phyloP scores from a whole-genome alignment of 2,797 vertebrate species.

The Valencia hispanica region DNA sequence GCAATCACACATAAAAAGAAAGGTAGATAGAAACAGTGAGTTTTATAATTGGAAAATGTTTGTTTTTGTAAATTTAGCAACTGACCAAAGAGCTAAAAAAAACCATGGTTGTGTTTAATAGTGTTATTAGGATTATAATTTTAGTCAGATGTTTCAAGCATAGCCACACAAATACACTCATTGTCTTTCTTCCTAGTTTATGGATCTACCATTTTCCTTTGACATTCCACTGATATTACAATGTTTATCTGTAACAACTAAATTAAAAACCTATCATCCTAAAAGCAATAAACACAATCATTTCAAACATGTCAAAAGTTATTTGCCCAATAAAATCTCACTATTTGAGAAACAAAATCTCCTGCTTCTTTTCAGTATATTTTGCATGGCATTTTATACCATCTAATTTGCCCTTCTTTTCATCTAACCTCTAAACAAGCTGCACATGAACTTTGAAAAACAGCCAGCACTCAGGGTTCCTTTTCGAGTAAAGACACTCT shows the following conservation, averaged over 20 bases:
- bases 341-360: neutral
- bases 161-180: neutral
- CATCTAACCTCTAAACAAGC: neutral
- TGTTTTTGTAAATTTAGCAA: neutral
- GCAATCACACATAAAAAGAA: neutral
- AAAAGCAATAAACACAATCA: constrained; percentile 8
- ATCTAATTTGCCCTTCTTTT: neutral
- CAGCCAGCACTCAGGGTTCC: too few relatives aligned
- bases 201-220: constrained; percentile 18
- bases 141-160: constrained; percentile 1
- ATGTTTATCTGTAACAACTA: constrained; percentile 36
- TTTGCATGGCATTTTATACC: neutral
- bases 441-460: neutral
- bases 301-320: neutral
- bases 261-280: constrained; percentile 46
- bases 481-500: too few relatives aligned
- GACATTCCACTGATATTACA: constrained; percentile 62
- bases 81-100: constrained; percentile 1
- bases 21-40: neutral
- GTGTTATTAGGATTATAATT: neutral
- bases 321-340: neutral
- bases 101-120: neutral
- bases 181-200: neutral
- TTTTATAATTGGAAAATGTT: neutral
- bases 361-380: neutral